A percentile compares a stretch with the other conserved stretches of the same genome.
phyloP scores from a whole-genome alignment of 2,113 vertebrate species.

The Melospiza georgiana region DNA sequence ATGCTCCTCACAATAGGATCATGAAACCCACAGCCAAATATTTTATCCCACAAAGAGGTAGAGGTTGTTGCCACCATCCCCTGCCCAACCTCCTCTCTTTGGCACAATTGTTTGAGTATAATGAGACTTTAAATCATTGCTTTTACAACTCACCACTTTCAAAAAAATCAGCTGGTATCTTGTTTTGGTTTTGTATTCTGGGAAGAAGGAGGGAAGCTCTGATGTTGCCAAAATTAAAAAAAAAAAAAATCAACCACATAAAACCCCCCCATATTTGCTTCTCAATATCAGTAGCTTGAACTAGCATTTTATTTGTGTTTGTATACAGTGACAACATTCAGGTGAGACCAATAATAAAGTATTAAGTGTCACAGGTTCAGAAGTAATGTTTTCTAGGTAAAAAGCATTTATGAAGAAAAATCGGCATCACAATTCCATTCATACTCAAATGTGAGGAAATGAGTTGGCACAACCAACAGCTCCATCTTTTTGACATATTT shows the following conservation, averaged over 20 bases:
- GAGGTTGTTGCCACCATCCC: neutral
- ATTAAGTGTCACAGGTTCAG: neutral
- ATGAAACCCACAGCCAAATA: neutral
- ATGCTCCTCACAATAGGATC: neutral
- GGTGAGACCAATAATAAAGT: neutral
- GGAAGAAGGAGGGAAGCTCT: neutral
- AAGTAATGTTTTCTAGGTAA: neutral
- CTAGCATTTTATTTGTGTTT: conserved; percentile 9
- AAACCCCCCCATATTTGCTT: neutral
- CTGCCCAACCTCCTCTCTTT: neutral
- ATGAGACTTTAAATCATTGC: neutral
- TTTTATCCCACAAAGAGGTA: neutral
- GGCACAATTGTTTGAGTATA: neutral
- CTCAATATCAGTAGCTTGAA: neutral
- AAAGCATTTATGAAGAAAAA: conserved; percentile 8
- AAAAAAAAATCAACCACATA: neutral
- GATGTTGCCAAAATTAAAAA: neutral
- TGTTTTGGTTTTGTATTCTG: neutral
- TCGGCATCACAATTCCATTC: neutral
- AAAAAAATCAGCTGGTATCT: neutral
- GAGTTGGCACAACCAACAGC: neutral
- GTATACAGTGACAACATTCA: neutral
- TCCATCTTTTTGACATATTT: conserved; percentile 39
- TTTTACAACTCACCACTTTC: neutral
- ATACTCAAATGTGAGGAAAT: neutral